phyloP scores from a whole-genome alignment of 2,888 invertebrate species.

The Chymomyza amoena region DNA sequence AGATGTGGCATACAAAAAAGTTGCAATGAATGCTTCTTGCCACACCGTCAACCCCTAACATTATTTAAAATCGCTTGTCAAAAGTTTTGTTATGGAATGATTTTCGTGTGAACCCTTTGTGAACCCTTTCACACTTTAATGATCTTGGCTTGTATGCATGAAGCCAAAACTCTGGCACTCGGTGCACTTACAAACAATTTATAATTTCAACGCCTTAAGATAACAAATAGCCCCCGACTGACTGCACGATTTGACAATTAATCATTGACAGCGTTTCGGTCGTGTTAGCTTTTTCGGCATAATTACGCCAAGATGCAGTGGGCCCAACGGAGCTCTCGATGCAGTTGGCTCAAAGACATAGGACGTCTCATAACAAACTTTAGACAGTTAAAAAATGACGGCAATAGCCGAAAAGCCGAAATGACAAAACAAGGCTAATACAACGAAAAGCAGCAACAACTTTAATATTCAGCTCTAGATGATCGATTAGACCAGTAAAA shows the following conservation, averaged over 20 bases:
- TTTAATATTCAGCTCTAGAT: slow-evolving; percentile 43
- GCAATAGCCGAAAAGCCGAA: slow-evolving; percentile 7
- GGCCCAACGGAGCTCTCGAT: slow-evolving; percentile 47
- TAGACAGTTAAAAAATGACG: slow-evolving; percentile 63
- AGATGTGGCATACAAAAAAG: neutral
- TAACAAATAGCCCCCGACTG: slow-evolving; percentile 64
- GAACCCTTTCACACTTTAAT: slow-evolving; percentile 65
- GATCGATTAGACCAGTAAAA: slow-evolving; percentile 57
- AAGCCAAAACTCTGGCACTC: slow-evolving; percentile 25
- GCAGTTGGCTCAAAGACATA: slow-evolving; percentile 2
- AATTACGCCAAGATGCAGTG: slow-evolving; percentile 63
- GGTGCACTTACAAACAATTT: slow-evolving; percentile 63
- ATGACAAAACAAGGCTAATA: slow-evolving; percentile 7
- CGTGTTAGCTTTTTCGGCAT: slow-evolving; percentile 61
- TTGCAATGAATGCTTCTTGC: neutral
- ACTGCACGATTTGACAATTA: slow-evolving; percentile 69
- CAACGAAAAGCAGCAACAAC: slow-evolving; percentile 31
- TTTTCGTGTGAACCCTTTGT: slow-evolving; percentile 62
- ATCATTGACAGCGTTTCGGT: slow-evolving; percentile 39
- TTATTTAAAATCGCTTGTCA: slow-evolving; percentile 2
- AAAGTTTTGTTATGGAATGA: slow-evolving; percentile 16
- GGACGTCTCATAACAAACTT: slow-evolving; percentile 33
- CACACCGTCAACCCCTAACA: neutral
- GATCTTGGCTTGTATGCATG: slow-evolving; percentile 1
- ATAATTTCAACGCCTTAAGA: slow-evolving; percentile 71